A percentile compares a stretch with the other conserved stretches of the same genome.
Evolutionary conservation across 2,888 invertebrate genomes (phyloP).

Genomic region (Drosophila diplacantha): DNA sequence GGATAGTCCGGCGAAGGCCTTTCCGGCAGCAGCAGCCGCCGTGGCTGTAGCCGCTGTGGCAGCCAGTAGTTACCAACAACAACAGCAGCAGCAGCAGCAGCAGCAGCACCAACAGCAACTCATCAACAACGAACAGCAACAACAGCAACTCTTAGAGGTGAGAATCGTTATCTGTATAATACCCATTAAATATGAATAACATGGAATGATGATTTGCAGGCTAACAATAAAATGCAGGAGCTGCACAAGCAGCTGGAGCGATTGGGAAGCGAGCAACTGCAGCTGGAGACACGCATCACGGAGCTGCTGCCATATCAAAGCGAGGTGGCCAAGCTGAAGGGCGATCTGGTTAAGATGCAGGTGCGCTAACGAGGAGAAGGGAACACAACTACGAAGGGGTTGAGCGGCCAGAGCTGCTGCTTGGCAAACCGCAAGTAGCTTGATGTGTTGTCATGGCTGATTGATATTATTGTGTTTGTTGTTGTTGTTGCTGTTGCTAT

Average conservation of each 20-base stretch:
- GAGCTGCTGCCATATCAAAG: slow-evolving; percentile 83
- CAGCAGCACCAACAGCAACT: slow-evolving; percentile 61
- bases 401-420: too few species aligned
- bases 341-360: slow-evolving; percentile 85
- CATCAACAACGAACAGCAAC: slow-evolving; percentile 70
- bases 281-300: slow-evolving; percentile 81
- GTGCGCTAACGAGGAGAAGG: slow-evolving; percentile 74
- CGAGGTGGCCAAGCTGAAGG: slow-evolving; percentile 83
- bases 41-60: slow-evolving; percentile 70
- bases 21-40: slow-evolving; percentile 60
- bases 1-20: slow-evolving; percentile 46
- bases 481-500: not conserved
- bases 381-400: not conserved
- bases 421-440: slow-evolving; percentile 29
- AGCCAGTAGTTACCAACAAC: slow-evolving; percentile 70
- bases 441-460: slow-evolving; percentile 34
- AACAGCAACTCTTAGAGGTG: slow-evolving; percentile 73
- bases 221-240: slow-evolving; percentile 80
- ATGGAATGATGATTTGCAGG: slow-evolving; percentile 50
- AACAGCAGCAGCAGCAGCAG: slow-evolving; percentile 54
- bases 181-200: not conserved
- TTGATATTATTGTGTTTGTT: slow-evolving; percentile 22
- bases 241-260: slow-evolving; percentile 82
- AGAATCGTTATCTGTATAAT: not conserved
- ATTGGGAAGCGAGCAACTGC: slow-evolving; percentile 82